Conservation (phyloP, 2,888 invertebrate genomes). For the Barypeithes pellucidus region DNA sequence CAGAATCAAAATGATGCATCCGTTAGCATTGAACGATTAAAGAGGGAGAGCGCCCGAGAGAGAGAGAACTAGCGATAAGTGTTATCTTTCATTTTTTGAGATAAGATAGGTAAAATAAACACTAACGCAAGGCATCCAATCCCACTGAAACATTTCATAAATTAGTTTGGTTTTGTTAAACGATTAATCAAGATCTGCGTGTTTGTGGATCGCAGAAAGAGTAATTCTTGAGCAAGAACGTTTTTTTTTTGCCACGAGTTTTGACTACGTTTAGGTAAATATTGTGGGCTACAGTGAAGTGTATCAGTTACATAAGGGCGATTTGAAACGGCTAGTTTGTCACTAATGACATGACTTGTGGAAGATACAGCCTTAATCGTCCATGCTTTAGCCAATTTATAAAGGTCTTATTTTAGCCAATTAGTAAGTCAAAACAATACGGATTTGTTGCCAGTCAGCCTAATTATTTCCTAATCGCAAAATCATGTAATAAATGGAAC, state of each 20-base stretch:
- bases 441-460: too few species aligned
- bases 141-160: constrained; percentile 13
- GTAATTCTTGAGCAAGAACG: not conserved
- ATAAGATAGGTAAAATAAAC: constrained; percentile 51
- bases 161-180: constrained; percentile 28
- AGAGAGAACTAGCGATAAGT: constrained; percentile 22
- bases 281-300: not conserved
- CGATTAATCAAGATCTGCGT: constrained; percentile 9
- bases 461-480: too few species aligned
- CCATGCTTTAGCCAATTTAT: too few species aligned
- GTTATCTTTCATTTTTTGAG: constrained; percentile 48
- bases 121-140: constrained; percentile 30
- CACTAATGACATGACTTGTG: too few species aligned
- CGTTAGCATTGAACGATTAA: constrained; percentile 19
- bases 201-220: not conserved
- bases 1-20: constrained; percentile 36
- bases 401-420: too few species aligned
- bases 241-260: not conserved
- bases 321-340: too few species aligned
- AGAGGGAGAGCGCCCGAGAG: not conserved
- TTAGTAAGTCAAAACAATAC: too few species aligned
- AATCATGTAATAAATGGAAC: too few species aligned
- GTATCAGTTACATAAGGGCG: too few species aligned
- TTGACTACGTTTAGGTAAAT: constrained; percentile 7
- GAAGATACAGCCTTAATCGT: too few species aligned